Percentiles rank a stretch among this genome's conserved stretches.
Evolutionary conservation across 2,797 vertebrate species (phyloP).

Genomic region (Chaunax sp.): DNA sequence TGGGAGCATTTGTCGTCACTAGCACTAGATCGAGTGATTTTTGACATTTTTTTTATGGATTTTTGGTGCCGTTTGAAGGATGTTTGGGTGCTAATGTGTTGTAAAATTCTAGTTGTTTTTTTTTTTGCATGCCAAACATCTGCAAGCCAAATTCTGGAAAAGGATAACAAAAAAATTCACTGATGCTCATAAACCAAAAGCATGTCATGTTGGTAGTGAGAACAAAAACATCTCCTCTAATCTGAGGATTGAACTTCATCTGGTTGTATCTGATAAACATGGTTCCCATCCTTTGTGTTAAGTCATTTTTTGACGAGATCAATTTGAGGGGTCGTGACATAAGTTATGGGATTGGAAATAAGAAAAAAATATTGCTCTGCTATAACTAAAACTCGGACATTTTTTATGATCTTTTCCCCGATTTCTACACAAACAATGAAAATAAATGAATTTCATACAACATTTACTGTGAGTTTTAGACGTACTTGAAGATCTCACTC

Average conservation of each 20-base stretch:
- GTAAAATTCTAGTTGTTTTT: background rate
- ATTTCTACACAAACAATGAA: background rate
- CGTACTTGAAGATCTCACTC: background rate
- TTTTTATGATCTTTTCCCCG: background rate
- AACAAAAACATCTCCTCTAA: background rate
- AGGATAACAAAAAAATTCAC: background rate
- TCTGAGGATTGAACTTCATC: too few relatives aligned
- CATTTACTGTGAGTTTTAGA: conserved; percentile 1
- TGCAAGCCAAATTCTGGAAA: background rate
- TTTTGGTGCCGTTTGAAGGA: conserved; percentile 24
- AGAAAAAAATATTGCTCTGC: background rate
- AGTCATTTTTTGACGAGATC: background rate
- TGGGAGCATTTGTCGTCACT: conserved; percentile 14
- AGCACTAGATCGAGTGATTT: conserved; percentile 10
- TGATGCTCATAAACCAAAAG: background rate
- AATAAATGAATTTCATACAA: background rate
- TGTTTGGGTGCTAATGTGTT: conserved; percentile 9
- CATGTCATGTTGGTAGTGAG: background rate
- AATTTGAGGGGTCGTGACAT: background rate
- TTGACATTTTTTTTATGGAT: conserved; percentile 24
- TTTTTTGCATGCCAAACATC: conserved; percentile 6
- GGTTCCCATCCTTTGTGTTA: background rate
- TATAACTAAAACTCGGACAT: background rate
- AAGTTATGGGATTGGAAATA: background rate
- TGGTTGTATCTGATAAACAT: background rate